Evolutionary conservation across 2,113 vertebrate genomes (phyloP), one percentile per base, ranked within the genome.

Genomic region (Podocnemis expansa): DNA sequence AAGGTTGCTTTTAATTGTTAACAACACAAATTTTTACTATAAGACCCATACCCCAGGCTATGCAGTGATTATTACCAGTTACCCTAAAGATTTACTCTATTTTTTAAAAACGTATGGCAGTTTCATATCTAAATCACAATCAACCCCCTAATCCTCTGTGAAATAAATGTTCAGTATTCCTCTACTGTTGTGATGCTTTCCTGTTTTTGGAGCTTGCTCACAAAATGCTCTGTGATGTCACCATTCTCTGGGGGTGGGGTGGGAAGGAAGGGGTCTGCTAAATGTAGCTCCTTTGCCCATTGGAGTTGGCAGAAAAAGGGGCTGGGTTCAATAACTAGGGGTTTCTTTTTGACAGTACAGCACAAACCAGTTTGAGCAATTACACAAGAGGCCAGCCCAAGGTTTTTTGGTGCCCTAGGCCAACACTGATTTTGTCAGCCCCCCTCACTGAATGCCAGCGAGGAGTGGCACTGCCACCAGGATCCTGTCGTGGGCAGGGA

Each of bases 81-180:
- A 6, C 89, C 88, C 88, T 60, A 60, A 58, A 88, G 84, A 93
- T 88, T 94, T 93, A 63, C 82, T 92, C 63, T 84, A 60, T 80
- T 80, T 92, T 95, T 89, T 89, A 49, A 47, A 2, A 84, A 92
- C 89, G 31, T 76, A 58, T 60, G 91, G 92, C 78, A 89, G 76
- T 96, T 96, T 95, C 91, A 91, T 95, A 82, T 16, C 79, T 94
- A 93, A 89, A 92, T 82, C 88, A 83, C 92, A 87, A 85, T 83
- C 47, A 93, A 92, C 34, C 49, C 88, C 92, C 84, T 88, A 5
- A 70, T 82, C 88, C 93, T 96, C 94, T 93, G 91, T 95, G 95
- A 96, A 96, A 97, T 97, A 96, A 97, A 96, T 60, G 87, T 88
- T 93, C 88, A 91, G 91, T 96, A 93, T 95, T 94, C 76, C 93